phyloP scores from a whole-genome alignment of 2,888 invertebrate genomes.

The Himalopsyche tibetana region DNA sequence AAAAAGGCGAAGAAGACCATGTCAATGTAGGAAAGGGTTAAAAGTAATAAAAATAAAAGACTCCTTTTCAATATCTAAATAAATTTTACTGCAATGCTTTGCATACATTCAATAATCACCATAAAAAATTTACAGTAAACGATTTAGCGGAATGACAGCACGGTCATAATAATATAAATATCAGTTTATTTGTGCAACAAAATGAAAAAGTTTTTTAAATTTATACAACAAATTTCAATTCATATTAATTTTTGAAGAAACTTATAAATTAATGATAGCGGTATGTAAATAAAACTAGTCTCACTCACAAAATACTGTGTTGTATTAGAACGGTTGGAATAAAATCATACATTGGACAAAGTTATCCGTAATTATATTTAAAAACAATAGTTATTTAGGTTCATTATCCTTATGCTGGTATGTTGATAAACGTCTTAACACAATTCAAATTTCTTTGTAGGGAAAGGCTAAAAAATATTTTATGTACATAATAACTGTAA shows the following conservation, averaged over 20 bases:
- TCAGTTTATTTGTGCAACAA: conserved; percentile 58
- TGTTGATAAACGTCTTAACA: too few species aligned
- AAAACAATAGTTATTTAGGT: too few species aligned
- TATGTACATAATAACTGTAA: too few species aligned
- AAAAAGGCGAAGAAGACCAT: too few species aligned
- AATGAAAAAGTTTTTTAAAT: conserved; percentile 46
- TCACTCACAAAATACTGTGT: not conserved
- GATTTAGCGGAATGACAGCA: conserved; percentile 48
- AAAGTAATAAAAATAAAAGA: conserved; percentile 48
- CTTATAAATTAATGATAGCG: not conserved
- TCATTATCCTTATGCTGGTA: too few species aligned
- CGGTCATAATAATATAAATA: conserved; percentile 53
- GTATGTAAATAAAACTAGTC: not conserved
- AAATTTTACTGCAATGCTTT: conserved; percentile 65
- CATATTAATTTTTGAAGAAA: not conserved
- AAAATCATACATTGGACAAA: too few species aligned
- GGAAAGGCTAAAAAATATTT: too few species aligned
- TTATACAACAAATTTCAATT: conserved; percentile 51
- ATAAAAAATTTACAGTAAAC: conserved; percentile 62
- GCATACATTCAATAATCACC: conserved; percentile 64
- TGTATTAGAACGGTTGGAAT: too few species aligned
- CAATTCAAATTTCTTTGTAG: too few species aligned
- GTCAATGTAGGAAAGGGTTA: too few species aligned
- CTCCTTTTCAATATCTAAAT: conserved; percentile 61
- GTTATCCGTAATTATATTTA: too few species aligned